Evolutionary conservation across 1,140 invertebrate genomes (phyloP).

Genomic region (Drosophila asahinai): DNA sequence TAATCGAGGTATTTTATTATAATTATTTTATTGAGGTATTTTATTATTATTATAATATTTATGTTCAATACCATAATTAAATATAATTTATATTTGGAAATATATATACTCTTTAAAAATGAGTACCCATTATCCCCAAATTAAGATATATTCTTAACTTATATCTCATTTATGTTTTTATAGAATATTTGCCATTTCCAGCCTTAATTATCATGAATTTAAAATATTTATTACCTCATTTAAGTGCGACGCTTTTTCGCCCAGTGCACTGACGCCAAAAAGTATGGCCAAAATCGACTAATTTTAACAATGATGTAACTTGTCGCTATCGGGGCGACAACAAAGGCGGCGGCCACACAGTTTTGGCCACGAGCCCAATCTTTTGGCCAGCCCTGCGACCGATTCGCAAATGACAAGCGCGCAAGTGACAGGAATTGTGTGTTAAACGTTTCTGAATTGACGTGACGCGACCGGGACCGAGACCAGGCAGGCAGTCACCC

Average conservation of each 20-base stretch:
- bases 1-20: no score
- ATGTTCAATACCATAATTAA: no score
- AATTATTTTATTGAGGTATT: no score
- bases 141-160: neutral
- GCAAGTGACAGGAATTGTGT: conserved; percentile 75
- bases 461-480: conserved; percentile 47
- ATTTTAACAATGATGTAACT: conserved; percentile 85
- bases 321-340: conserved; percentile 70
- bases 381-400: conserved; percentile 37
- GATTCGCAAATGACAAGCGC: conserved; percentile 61
- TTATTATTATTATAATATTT: no score
- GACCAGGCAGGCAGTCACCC: conserved; percentile 6
- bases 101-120: no score
- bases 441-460: conserved; percentile 81
- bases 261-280: conserved; percentile 40
- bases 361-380: conserved; percentile 73
- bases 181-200: neutral
- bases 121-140: neutral
- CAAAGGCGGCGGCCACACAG: conserved; percentile 43
- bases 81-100: neutral
- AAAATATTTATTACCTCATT: neutral
- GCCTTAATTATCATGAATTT: neutral
- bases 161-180: neutral
- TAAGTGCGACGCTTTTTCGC: neutral
- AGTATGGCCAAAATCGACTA: conserved; percentile 61